phyloP scores from a whole-genome alignment of 2,797 vertebrate species.

The Fratercula arctica region DNA sequence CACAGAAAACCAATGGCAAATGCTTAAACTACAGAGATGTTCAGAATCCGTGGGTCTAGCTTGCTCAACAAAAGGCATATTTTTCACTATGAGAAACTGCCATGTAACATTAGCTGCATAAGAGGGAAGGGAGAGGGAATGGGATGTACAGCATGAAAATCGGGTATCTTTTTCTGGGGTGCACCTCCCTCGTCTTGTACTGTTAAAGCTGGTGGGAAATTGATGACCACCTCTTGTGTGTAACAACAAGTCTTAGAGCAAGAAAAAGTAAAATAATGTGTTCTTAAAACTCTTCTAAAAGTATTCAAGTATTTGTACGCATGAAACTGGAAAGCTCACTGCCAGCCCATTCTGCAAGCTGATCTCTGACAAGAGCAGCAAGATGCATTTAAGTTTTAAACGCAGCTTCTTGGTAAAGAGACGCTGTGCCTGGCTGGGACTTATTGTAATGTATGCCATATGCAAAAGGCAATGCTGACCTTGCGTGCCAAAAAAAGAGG shows the following conservation, averaged over 20 bases:
- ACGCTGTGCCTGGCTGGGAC: neutral
- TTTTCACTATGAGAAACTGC: neutral
- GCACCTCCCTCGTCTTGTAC: neutral
- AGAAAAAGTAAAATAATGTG: neutral
- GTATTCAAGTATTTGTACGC: neutral
- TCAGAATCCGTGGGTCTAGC: neutral
- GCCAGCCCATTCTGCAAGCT: neutral
- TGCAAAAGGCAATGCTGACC: neutral
- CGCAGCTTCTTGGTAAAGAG: neutral
- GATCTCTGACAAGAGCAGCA: neutral
- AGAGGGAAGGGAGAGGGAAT: neutral
- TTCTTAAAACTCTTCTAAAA: neutral
- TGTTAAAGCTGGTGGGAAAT: neutral
- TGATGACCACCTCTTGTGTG: neutral
- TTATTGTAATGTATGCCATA: neutral
- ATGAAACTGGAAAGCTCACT: neutral
- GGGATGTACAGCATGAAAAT: neutral
- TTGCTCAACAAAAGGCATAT: neutral
- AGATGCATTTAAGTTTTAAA: neutral
- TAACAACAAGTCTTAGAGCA: neutral
- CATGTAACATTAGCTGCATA: accelerated
- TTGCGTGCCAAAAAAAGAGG: neutral
- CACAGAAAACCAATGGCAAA: neutral
- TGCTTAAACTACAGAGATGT: neutral
- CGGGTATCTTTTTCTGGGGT: neutral